These are phyloP conservation scores for Polypterus bichir DNA, from an alignment of 2,113 vertebrate genomes.

Conservation along the genomic window DNA sequence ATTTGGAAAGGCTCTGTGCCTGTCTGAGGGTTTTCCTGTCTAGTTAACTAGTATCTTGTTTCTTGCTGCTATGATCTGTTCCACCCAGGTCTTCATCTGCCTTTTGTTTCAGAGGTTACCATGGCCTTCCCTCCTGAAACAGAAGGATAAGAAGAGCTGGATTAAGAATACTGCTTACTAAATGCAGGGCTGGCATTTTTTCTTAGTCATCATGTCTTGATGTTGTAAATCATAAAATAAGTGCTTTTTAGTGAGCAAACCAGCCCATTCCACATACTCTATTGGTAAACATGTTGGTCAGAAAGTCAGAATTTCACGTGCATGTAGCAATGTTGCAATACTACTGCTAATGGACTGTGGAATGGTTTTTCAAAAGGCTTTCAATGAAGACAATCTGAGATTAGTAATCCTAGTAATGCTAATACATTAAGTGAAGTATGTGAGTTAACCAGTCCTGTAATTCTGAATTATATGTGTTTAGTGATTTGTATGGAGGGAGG, in stretches of 20 bases:
- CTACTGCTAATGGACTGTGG: neutral
- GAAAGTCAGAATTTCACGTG: neutral
- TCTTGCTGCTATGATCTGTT: slow-evolving; percentile 22
- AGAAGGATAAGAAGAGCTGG: slow-evolving; percentile 53
- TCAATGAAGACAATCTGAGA: too few species aligned
- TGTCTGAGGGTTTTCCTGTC: too few species aligned
- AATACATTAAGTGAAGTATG: too few species aligned
- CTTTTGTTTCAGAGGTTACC: slow-evolving; percentile 52
- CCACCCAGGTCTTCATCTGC: slow-evolving; percentile 37
- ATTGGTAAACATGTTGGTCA: neutral
- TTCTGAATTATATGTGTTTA: too few species aligned
- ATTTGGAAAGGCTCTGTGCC: too few species aligned
- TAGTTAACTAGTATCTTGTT: neutral
- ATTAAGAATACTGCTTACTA: slow-evolving; percentile 41
- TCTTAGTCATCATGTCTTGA: neutral
- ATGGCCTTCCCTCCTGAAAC: slow-evolving; percentile 52
- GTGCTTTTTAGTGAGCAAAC: too few species aligned
- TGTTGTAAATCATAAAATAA: neutral
- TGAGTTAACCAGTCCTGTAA: too few species aligned
- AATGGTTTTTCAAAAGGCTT: too few species aligned
- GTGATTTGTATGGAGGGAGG: too few species aligned
- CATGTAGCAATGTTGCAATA: neutral
- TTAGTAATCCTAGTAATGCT: too few species aligned
- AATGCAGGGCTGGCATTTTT: neutral
- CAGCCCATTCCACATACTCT: neutral